Percentiles rank a stretch among this genome's conserved stretches.
Conservation (phyloP, 2,888 invertebrate species). For the Dinocampus coccinellae region DNA sequence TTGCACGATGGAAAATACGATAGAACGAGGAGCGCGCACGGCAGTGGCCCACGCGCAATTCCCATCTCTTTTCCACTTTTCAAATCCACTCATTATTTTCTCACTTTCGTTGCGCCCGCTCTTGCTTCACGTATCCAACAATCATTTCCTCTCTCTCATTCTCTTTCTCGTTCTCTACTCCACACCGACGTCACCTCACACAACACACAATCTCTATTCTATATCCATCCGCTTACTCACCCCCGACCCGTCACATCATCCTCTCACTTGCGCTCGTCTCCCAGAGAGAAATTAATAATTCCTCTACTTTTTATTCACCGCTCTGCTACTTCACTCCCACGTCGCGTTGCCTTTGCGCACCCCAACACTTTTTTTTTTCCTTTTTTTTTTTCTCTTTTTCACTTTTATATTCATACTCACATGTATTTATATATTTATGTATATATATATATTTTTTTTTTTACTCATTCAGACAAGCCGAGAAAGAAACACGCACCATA, state of each 20-base stretch:
- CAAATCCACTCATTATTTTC: conserved; percentile 15
- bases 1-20: background rate
- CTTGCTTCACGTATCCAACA: conserved; percentile 26
- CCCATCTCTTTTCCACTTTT: conserved; percentile 33
- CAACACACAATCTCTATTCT: conserved; percentile 33
- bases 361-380: conserved; percentile 18
- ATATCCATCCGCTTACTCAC: conserved; percentile 25
- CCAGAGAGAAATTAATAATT: conserved; percentile 47
- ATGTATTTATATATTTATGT: background rate
- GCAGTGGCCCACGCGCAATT: conserved; percentile 16
- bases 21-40: conserved; percentile 13
- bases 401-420: background rate
- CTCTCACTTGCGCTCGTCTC: conserved; percentile 26
- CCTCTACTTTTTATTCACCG: conserved; percentile 39
- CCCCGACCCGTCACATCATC: too few relatives aligned
- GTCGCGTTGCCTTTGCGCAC: conserved; percentile 22
- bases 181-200: conserved; percentile 32
- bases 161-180: conserved; percentile 27
- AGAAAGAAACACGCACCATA: conserved; percentile 23
- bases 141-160: conserved; percentile 1
- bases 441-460: conserved; percentile 7
- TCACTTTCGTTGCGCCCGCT: conserved; percentile 21
- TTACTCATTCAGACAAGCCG: conserved; percentile 6
- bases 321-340: conserved; percentile 36
- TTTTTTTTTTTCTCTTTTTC: conserved; percentile 9